These are phyloP conservation scores for Lycaon pictus DNA, from an alignment of 2,113 vertebrate genomes.

Conservation along the genomic window DNA sequence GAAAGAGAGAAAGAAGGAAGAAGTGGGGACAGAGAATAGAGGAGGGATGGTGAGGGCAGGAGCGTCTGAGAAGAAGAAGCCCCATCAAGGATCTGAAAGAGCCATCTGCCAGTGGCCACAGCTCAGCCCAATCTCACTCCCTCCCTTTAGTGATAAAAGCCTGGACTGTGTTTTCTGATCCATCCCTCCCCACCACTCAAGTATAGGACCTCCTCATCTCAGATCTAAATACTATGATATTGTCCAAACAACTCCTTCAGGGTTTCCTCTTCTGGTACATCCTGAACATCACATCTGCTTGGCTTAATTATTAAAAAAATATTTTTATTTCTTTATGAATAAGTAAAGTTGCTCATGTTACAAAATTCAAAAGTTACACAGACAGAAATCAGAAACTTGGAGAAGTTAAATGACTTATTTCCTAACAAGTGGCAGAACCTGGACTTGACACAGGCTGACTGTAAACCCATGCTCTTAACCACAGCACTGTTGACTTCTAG, in stretches of 20 bases:
- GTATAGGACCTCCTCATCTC: background rate
- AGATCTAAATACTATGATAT: too few species aligned
- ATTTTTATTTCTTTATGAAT: background rate
- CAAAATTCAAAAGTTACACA: background rate
- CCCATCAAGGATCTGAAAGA: fast-evolving
- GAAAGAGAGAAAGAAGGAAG: background rate
- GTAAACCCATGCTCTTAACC: background rate
- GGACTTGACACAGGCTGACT: background rate
- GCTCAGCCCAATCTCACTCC: fast-evolving
- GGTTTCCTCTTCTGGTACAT: background rate
- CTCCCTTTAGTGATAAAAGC: background rate
- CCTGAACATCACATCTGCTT: background rate
- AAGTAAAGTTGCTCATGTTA: background rate
- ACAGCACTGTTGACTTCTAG: background rate
- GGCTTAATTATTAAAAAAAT: background rate
- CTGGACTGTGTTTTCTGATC: background rate
- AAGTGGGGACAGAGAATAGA: background rate
- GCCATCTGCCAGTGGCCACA: background rate
- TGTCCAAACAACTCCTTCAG: background rate
- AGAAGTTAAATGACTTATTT: background rate
- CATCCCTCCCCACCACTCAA: background rate
- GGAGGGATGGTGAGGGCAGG: background rate
- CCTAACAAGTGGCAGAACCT: background rate
- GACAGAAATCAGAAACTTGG: background rate
- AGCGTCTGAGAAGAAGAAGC: background rate